These are phyloP conservation scores for Macrocentrus cingulum DNA, from an alignment of 1,140 invertebrate species.

Conservation along the genomic window DNA sequence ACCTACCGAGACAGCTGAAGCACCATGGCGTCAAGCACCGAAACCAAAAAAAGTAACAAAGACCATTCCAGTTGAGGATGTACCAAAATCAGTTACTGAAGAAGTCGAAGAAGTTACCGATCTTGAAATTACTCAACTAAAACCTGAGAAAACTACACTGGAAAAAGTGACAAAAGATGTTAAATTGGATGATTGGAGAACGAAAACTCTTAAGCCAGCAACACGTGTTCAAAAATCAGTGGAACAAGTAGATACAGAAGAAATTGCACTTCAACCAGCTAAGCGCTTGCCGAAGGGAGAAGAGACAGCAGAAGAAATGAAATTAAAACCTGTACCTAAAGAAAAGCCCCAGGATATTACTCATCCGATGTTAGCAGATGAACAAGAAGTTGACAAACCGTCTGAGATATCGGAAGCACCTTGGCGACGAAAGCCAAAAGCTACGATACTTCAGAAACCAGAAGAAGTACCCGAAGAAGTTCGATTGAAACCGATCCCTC, in stretches of 20 bases:
- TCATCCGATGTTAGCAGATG: slow-evolving; percentile 5
- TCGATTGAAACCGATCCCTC: slow-evolving; percentile 41
- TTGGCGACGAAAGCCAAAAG: slow-evolving; percentile 36
- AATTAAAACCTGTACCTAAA: slow-evolving; percentile 24
- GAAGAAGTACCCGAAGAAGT: slow-evolving; percentile 8
- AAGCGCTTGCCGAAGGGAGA: slow-evolving; percentile 38
- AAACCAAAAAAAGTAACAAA: slow-evolving; percentile 32
- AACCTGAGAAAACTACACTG: slow-evolving; percentile 39
- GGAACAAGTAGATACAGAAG: slow-evolving; percentile 35
- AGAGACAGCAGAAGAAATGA: slow-evolving; percentile 36
- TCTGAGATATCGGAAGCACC: slow-evolving; percentile 22
- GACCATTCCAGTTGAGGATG: slow-evolving; percentile 38
- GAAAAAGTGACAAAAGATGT: slow-evolving; percentile 23
- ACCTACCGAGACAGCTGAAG: slow-evolving; percentile 36
- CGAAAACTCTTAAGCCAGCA: slow-evolving; percentile 25
- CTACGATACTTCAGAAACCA: slow-evolving; percentile 30
- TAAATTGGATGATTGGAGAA: slow-evolving; percentile 23
- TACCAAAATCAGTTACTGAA: slow-evolving; percentile 53
- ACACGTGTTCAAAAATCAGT: slow-evolving; percentile 22
- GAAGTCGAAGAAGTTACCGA: slow-evolving; percentile 48
- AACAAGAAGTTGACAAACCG: slow-evolving; percentile 34
- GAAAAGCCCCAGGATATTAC: not conserved
- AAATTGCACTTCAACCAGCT: slow-evolving; percentile 47
- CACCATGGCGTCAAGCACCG: slow-evolving; percentile 54
- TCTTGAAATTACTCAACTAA: slow-evolving; percentile 43